These are phyloP conservation scores for Morpho achilles DNA, from an alignment of 2,888 invertebrate genomes.

Conservation along the genomic window DNA sequence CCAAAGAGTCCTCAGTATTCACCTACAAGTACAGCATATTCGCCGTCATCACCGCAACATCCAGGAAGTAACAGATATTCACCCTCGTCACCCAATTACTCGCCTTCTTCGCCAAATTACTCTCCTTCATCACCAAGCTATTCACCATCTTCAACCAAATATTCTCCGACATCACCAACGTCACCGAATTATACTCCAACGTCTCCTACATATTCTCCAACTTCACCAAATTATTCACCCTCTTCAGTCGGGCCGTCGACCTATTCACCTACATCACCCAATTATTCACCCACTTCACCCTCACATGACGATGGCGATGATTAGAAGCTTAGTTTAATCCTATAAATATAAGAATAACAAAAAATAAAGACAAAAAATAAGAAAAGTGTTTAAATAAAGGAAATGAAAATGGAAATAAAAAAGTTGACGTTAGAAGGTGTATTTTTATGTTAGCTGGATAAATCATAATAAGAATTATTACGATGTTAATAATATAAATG, in stretches of 20 bases:
- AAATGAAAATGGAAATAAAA: too few species aligned
- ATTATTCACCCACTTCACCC: conserved; percentile 62
- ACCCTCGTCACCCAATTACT: conserved; percentile 83
- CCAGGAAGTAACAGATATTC: conserved; percentile 87
- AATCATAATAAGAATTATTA: too few species aligned
- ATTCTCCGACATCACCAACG: conserved; percentile 90
- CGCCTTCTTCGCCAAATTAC: conserved; percentile 87
- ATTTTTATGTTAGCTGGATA: too few species aligned
- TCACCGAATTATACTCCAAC: conserved; percentile 88
- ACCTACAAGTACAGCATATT: conserved; percentile 86
- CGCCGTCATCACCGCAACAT: conserved; percentile 85
- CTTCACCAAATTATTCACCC: conserved; percentile 90
- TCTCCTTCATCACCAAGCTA: conserved; percentile 88
- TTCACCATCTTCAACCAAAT: conserved; percentile 89
- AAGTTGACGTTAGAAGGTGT: too few species aligned
- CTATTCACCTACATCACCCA: conserved; percentile 66
- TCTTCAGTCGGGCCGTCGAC: conserved; percentile 82
- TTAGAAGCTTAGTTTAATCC: conserved; percentile 34
- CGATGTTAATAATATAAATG: too few species aligned
- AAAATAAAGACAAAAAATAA: neutral
- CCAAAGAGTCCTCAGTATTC: conserved; percentile 90
- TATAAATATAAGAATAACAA: neutral
- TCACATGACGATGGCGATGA: conserved; percentile 78
- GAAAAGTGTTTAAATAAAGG: neutral
- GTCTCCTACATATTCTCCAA: conserved; percentile 89